phyloP scores from a whole-genome alignment of 2,797 vertebrate genomes.

The Melanotaenia pygmaea region DNA sequence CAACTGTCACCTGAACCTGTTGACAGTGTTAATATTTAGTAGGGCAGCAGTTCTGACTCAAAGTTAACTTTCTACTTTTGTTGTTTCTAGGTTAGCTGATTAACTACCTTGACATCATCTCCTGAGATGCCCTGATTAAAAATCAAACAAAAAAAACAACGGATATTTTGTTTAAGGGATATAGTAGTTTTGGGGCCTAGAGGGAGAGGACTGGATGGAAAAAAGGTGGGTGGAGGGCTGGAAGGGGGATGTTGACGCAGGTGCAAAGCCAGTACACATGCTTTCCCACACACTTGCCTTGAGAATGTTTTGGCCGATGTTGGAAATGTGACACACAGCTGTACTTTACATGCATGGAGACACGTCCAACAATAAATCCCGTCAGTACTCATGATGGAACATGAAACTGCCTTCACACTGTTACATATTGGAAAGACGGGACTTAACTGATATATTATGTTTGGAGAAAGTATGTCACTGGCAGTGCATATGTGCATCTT shows the following conservation, averaged over 20 bases:
- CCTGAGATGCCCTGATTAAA: neutral
- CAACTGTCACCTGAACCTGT: slow-evolving; percentile 43
- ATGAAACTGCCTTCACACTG: slow-evolving; percentile 17
- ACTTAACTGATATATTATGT: slow-evolving; percentile 42
- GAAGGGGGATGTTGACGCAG: slow-evolving; percentile 7
- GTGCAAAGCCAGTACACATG: slow-evolving; percentile 6
- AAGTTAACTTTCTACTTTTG: slow-evolving; percentile 19
- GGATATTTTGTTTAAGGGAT: neutral
- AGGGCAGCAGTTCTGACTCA: slow-evolving; percentile 19
- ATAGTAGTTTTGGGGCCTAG: neutral
- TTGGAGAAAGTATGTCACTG: slow-evolving; percentile 45
- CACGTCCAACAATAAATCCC: slow-evolving; percentile 4
- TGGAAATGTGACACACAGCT: neutral
- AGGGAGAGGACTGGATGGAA: neutral
- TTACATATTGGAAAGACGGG: slow-evolving; percentile 6
- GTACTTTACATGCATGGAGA: neutral
- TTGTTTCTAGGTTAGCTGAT: slow-evolving; percentile 11
- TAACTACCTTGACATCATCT: slow-evolving; percentile 6
- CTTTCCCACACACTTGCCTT: slow-evolving; percentile 13
- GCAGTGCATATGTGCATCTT: slow-evolving; percentile 27
- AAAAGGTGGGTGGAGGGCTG: neutral
- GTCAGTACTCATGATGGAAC: neutral
- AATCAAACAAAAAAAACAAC: slow-evolving; percentile 3
- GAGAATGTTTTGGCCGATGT: slow-evolving; percentile 3
- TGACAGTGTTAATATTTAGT: slow-evolving; percentile 23